Conservation (phyloP, 53 echinoderm and acorn worm genomes). For the Paracentrotus lividus region DNA sequence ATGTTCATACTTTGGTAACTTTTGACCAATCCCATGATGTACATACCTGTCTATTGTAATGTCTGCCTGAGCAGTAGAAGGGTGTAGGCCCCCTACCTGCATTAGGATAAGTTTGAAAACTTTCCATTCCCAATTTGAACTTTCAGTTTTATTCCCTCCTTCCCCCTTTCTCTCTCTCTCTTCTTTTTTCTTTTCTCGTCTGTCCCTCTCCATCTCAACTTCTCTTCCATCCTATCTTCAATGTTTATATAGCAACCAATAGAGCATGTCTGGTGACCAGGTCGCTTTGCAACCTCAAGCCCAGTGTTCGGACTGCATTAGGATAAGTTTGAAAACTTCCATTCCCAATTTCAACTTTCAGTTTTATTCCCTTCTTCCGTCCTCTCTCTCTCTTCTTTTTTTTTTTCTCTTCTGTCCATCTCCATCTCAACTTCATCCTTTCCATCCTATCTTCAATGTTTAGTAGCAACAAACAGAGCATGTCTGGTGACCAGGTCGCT, state of each 20-base stretch:
- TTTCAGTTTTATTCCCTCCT: background rate
- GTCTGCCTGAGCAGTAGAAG: background rate
- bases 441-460: background rate
- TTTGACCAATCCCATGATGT: background rate
- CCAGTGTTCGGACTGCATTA: conserved; percentile 57
- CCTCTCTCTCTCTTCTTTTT: background rate
- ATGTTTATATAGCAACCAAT: conserved; percentile 58
- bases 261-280: conserved; percentile 64
- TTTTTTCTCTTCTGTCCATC: background rate
- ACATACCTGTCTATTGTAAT: background rate
- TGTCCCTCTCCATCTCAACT: background rate
- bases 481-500: conserved; percentile 58
- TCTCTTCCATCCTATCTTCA: background rate
- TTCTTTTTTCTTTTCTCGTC: background rate
- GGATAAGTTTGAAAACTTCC: too few species aligned
- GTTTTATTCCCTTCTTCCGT: too few species aligned
- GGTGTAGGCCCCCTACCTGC: too few species aligned
- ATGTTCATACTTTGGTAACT: conserved; percentile 1
- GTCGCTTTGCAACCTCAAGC: conserved; percentile 23
- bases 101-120: background rate
- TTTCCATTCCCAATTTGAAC: too few species aligned
- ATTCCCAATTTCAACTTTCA: too few species aligned
- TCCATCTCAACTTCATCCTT: background rate
- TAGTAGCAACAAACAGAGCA: conserved; percentile 50
- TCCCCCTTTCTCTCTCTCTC: background rate